Evolutionary conservation across 2,888 invertebrate species (phyloP).

Genomic region (Brenthis daphne): DNA sequence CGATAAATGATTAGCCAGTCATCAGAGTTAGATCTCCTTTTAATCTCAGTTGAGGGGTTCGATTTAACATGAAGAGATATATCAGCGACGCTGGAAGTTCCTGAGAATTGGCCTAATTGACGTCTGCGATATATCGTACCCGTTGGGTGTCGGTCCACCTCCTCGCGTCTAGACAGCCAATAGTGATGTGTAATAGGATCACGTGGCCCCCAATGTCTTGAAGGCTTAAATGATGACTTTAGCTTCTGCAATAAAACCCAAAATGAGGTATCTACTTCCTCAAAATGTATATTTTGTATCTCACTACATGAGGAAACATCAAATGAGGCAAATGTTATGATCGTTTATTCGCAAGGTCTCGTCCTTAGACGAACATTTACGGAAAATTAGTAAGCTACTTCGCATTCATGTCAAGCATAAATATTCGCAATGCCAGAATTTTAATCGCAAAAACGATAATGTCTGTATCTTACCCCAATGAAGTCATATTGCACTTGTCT

Average conservation of each 20-base stretch:
- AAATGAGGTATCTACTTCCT: constrained; percentile 36
- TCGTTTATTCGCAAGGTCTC: constrained; percentile 31
- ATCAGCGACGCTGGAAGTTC: constrained; percentile 50
- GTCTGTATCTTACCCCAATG: constrained; percentile 43
- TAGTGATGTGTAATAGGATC: constrained; percentile 74
- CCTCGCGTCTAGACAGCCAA: constrained; percentile 66
- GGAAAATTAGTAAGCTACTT: constrained; percentile 29
- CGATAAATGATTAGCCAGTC: constrained; percentile 63
- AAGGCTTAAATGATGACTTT: constrained; percentile 66
- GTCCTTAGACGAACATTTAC: constrained; percentile 31
- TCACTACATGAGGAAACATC: constrained; percentile 30
- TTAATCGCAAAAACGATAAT: constrained; percentile 20
- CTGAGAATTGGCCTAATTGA: constrained; percentile 59
- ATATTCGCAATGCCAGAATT: constrained; percentile 35
- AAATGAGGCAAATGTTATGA: constrained; percentile 25
- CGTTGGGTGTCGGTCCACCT: constrained; percentile 45
- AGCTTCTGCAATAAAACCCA: constrained; percentile 61
- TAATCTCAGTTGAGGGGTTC: constrained; percentile 40
- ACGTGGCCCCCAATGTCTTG: constrained; percentile 73
- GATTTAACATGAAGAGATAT: constrained; percentile 35
- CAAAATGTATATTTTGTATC: constrained; percentile 6
- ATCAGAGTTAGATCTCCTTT: constrained; percentile 64
- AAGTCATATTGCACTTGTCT: constrained; percentile 67
- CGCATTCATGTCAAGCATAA: constrained; percentile 31
- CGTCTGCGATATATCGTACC: constrained; percentile 51